Conservation (phyloP, 1,140 invertebrate species). For the Brachionus calyciflorus region DNA sequence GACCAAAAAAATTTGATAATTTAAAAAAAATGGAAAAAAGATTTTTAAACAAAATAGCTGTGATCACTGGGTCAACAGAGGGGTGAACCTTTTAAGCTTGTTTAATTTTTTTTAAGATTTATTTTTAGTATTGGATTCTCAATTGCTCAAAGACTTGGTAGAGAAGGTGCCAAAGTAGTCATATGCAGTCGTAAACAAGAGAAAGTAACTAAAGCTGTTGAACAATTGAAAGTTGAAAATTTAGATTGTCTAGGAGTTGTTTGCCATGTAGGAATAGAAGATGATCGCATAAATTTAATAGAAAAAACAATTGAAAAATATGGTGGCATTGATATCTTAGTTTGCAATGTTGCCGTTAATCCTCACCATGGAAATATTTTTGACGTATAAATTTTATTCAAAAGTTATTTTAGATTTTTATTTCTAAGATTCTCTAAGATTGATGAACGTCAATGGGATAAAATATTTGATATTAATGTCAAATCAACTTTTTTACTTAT, state of each 20-base stretch:
- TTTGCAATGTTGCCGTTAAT: constrained; percentile 91
- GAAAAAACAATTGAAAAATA: constrained; percentile 73
- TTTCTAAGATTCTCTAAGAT: no score
- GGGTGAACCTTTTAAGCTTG: constrained; percentile 65
- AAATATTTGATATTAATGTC: constrained; percentile 89
- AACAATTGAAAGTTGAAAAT: constrained; percentile 59
- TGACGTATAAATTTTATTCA: constrained; percentile 64
- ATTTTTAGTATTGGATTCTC: constrained; percentile 79
- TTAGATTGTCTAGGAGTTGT: constrained; percentile 71
- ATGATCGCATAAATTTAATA: constrained; percentile 75
- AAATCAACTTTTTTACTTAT: constrained; percentile 81
- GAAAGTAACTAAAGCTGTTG: constrained; percentile 59
- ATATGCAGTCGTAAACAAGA: constrained; percentile 74
- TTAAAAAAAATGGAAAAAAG: no score
- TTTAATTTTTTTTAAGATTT: not conserved
- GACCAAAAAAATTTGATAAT: no score
- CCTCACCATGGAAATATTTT: constrained; percentile 74
- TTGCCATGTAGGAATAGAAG: constrained; percentile 79
- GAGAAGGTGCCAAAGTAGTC: constrained; percentile 85
- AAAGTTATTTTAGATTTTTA: constrained; percentile 49
- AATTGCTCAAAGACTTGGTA: constrained; percentile 78
- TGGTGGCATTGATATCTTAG: constrained; percentile 85
- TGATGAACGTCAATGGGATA: constrained; percentile 73
- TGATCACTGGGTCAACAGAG: constrained; percentile 86
- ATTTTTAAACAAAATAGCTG: constrained; percentile 78